Evolutionary conservation across 1,140 invertebrate genomes (phyloP), one percentile per base, ranked within the genome.

Genomic region (Sarcophaga peregrina): DNA sequence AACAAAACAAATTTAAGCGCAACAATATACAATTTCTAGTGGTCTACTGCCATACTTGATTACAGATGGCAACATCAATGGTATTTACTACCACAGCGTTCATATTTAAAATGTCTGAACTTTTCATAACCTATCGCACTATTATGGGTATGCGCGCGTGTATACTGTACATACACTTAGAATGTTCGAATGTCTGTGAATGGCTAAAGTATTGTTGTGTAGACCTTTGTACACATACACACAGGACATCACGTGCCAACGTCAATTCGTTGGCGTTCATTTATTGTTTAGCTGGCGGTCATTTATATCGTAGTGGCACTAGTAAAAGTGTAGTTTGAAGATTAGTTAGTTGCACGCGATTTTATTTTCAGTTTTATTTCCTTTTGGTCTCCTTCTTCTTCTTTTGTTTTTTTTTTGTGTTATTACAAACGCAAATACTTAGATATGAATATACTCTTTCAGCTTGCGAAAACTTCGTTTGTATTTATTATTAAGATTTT

Each of bases 271-370:
- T 47, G 74, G 47, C 74, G 46, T 46, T 76, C 74, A 76, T 76
- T 76, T 76, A 76, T 76, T 76, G n/a, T 46, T 48, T 76, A 76
- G 74, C 48, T 76, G 74, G 47, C 74, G 45, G 74, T 47, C 74
- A 76, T 15, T 68, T 68, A 68, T 68, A 68, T 10, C 3, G 58
- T 25, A 25, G 74, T 48, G 47, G 73, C 45, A 76, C 45, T 76
- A 48, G 74, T 76, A 76, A 17, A n/a, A 45, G 6, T 17, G 74
- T 48, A 76, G 47, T 76, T 37, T 76, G 74, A n/a, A 76, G 45
- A 76, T 76, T 76, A 76, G 74, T 76, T 76, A 48, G 47, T 76
- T 76, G 74, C 74, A 76, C 74, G 74, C 74, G 74, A 76, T 76
- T 47, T 76, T 58, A 68, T 9, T 68, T 48, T 17, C 15, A 54